Base-by-base conservation (phyloP, 2,797 vertebrate species). In the Botia almorhae region DNA sequence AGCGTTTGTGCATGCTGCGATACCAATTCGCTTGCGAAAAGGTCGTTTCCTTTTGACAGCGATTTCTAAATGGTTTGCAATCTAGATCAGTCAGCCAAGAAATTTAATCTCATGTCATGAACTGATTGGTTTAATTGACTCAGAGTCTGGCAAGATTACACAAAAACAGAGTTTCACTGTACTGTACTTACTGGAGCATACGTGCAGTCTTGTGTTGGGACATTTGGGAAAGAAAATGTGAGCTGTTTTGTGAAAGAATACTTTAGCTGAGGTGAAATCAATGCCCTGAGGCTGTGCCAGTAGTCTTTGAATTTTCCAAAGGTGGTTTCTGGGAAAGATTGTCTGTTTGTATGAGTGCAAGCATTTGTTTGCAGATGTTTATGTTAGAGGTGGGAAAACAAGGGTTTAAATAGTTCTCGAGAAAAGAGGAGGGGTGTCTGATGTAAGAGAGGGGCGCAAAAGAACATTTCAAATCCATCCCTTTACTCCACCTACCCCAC, bases 401-500 rank as follows among this genome's bases (percentile, higher is more conserved):
- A 56, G 74, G 50, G 43, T 29, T 82, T 87, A 74, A 84, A 77
- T 75, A 86, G 60, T 61, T 51, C 58, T 64, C 16, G 50, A 53
- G 69, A 81, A 76, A 77, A 81, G 70, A 79, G 64, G 80, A 74
- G 67, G 76, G 77, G 58, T 78, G 81, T 74, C 39, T 74, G 71
- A 78, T 72, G 76, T 76, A 77, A 74, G 85, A 80, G 85, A 81
- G 81, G 70, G 39, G 86, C 84, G 64, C 69, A 67, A 82, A 78
- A 83, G 86, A 86, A 72, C 72, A 82, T 86, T 90, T 82, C n/a
- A 71, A 87, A 87, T 85, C 79, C 91, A 92, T 90, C 90, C 89
- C 86, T 90, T 87, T 84, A 56, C 64, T 29, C 36, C 81, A 76
- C 61, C 89, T 84, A 91, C 90, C 88, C 90, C 91, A 92, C 93